Evolutionary conservation across 2,888 invertebrate species (phyloP).

Genomic region (Altica lythri): DNA sequence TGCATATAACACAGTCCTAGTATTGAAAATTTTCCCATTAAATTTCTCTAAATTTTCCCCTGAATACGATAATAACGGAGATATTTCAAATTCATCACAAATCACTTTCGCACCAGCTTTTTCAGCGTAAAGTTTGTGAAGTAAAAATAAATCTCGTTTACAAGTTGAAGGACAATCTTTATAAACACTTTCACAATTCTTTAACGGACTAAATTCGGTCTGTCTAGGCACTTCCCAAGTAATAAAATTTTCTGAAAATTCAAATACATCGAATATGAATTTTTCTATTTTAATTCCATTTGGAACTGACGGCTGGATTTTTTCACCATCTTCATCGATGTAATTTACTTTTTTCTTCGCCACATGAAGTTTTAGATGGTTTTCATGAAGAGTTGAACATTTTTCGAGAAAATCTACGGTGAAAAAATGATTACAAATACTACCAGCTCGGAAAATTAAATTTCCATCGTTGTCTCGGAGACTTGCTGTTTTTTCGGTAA

Average conservation of each 20-base stretch:
- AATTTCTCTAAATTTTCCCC: slow-evolving; percentile 75
- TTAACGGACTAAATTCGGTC: slow-evolving; percentile 95
- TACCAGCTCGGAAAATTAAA: slow-evolving; percentile 91
- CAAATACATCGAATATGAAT: slow-evolving; percentile 98
- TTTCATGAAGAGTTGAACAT: slow-evolving; percentile 72
- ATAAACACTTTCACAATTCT: slow-evolving; percentile 85
- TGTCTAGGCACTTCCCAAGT: slow-evolving; percentile 90
- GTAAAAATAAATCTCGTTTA: slow-evolving; percentile 71
- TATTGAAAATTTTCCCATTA: slow-evolving; percentile 38
- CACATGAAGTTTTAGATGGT: slow-evolving; percentile 83
- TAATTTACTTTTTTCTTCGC: slow-evolving; percentile 97
- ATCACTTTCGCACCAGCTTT: slow-evolving; percentile 80
- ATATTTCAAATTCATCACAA: slow-evolving; percentile 78
- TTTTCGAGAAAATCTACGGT: slow-evolving; percentile 80
- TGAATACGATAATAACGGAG: slow-evolving; percentile 85
- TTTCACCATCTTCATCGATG: slow-evolving; percentile 71
- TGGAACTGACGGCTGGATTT: slow-evolving; percentile 75
- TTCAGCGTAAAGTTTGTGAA: slow-evolving; percentile 80
- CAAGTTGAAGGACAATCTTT: slow-evolving; percentile 92
- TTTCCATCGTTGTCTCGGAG: slow-evolving; percentile 76
- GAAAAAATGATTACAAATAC: slow-evolving; percentile 98
- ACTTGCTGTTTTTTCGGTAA: slow-evolving; percentile 85
- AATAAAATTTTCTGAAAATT: slow-evolving; percentile 87
- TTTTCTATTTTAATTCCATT: slow-evolving; percentile 99
- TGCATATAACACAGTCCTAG: slow-evolving; percentile 36